Base-by-base conservation (phyloP, 2,888 invertebrate species). In the Miltochrista miniata region DNA sequence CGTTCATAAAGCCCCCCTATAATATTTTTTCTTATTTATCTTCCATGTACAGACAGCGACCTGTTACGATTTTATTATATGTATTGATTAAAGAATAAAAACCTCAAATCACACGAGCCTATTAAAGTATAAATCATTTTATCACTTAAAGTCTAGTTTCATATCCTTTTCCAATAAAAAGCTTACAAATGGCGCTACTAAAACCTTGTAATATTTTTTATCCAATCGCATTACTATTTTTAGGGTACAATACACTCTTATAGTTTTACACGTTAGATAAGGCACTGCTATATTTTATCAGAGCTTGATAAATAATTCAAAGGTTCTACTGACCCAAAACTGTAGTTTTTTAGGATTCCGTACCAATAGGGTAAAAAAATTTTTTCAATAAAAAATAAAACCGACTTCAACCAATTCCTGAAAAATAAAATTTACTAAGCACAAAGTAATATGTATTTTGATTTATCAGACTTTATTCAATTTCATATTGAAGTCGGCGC, bases 261-360 rank as follows among this genome's bases (percentile, higher is more conserved):
- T 48, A 56, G 57, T 43, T 75, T 70, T 65, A 68, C 60, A 58
- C 57, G 64, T 65, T 72, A 58, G 60, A 72, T 76, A 78, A 71
- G 72, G 68, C 53, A 39, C 62, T 56, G 56, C 59, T 62, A 64
- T 61, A 52, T 60, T 52, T 56, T 48, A 61, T 33, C 47, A 59
- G 65, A 52, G 59, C 61, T 54, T 56, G 46, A 85, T 85, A 80
- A 83, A 87, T 87, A 79, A 85, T 83, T 78, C 75, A 81, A 77
- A 48, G 45, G 56, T 48, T 59, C 61, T 69, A 18, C 24, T 45
- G 38, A 43, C 54, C 48, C 79, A 74, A 71, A 68, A 56, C 61
- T 55, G 55, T 31, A 54, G 59, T 70, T n/a, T n/a, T n/a, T n/a
- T n/a, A n/a, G n/a, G n/a, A n/a, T n/a, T n/a, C n/a, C n/a, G n/a